Evolutionary conservation across 2,113 vertebrate species (phyloP).

Genomic region (Brachyhypopomus occidentalis): DNA sequence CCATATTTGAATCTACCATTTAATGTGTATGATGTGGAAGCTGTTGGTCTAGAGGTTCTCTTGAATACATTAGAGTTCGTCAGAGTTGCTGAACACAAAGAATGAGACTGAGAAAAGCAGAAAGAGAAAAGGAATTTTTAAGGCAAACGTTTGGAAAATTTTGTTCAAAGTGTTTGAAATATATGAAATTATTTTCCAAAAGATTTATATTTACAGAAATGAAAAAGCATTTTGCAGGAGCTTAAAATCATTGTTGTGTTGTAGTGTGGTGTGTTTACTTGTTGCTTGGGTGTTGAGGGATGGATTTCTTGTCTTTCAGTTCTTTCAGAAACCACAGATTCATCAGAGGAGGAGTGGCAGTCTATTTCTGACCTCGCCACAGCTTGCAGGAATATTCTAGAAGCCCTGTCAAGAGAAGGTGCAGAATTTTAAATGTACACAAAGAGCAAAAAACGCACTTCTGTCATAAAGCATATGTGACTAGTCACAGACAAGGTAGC

Average conservation of each 20-base stretch:
- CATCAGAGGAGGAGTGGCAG: conserved; percentile 87
- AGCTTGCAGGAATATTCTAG: conserved; percentile 85
- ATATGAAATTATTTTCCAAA: neutral
- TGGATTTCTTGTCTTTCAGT: conserved; percentile 66
- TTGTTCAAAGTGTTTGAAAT: neutral
- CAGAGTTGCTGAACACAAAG: no score
- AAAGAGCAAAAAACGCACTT: neutral
- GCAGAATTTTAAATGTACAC: conserved; percentile 45
- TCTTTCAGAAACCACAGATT: conserved; percentile 80
- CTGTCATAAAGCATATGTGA: neutral
- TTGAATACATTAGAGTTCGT: no score
- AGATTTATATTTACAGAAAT: neutral
- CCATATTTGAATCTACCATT: no score
- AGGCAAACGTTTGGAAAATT: no score
- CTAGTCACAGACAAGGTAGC: neutral
- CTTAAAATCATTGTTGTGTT: neutral
- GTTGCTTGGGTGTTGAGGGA: neutral
- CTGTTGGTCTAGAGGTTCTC: no score
- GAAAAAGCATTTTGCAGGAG: neutral
- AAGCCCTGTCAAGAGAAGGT: conserved; percentile 87
- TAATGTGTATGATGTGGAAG: no score
- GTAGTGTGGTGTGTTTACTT: neutral
- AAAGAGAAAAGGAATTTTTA: no score
- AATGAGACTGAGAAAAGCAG: no score
- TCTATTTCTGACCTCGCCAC: conserved; percentile 85